Conservation (phyloP, 2,797 vertebrate species). For the Sebastes variabilis region DNA sequence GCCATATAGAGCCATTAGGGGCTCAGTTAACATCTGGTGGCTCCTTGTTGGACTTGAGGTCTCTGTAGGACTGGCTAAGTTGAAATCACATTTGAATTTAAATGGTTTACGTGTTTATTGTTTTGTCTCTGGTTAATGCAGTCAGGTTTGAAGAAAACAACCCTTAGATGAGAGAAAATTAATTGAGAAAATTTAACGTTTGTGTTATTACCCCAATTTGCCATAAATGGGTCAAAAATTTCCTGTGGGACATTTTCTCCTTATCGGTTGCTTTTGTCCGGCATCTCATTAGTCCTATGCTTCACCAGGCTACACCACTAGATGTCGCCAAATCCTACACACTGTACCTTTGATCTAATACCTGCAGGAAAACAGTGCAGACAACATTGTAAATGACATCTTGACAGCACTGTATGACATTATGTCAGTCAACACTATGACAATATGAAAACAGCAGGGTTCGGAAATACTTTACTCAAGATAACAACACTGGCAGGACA, state of each 20-base stretch:
- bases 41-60: background rate
- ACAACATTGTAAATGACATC: background rate
- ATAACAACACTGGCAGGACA: background rate
- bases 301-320: no score
- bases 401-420: background rate
- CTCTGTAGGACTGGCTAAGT: background rate
- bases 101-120: background rate
- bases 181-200: background rate
- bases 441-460: background rate
- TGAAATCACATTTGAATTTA: background rate
- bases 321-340: no score
- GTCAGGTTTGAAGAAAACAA: background rate
- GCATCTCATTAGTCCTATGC: background rate
- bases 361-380: background rate
- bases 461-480: background rate
- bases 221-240: background rate
- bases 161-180: background rate
- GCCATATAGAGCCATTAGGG: background rate
- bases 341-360: background rate
- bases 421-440: background rate
- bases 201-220: background rate
- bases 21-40: slow-evolving; percentile 11
- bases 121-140: background rate
- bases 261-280: background rate
- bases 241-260: background rate